Base-by-base conservation (phyloP, 2,113 vertebrate species). In the Pedionomus torquatus region DNA sequence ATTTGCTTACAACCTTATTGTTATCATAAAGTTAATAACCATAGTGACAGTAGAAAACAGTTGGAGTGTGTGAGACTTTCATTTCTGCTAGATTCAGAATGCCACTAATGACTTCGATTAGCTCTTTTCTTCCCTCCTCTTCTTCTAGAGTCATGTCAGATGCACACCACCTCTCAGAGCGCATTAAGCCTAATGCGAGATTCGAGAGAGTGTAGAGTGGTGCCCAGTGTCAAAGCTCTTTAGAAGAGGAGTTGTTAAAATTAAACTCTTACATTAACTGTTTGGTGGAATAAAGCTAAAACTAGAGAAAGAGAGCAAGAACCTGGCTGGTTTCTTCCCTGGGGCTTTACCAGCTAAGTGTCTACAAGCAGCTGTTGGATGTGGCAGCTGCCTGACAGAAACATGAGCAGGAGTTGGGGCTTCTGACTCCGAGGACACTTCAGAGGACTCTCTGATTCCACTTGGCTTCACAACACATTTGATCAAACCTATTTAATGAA, bases 301-400 rank as follows among this genome's bases (percentile, higher is more conserved):
- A 82, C 14, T 12, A 23, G 64, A 35, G 43, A 64, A 23, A 39
- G 52, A 28, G 11, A 28, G 17, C 1, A 3, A n/a, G 35, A n/a
- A 16, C 24, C 18, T n/a, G 48, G 10, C 7, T 0, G 0, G 5
- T 72, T 83, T 88, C 26, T 41, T 44, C 25, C 24, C 0, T 0
- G 39, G 14, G 15, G 26, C 24, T 87, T 65, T 76, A 17, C 17
- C 19, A 44, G 11, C 5, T n/a, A 4, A 1, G 60, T 35, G 49
- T 43, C 44, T 44, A 39, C 2, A 1, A 5, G 1, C 7, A 39
- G 31, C 52, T 1, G 0, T n/a, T 2, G 5, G 30, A 41, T 24
- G 9, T 0, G 0, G 55, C 30, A 39, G 15, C 33, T n/a, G 10
- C 26, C n/a, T 80, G 35, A 58, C 23, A 81, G 51, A 35, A 64